Base-by-base conservation (phyloP, 2,888 invertebrate species). In the Acronicta leporina region DNA sequence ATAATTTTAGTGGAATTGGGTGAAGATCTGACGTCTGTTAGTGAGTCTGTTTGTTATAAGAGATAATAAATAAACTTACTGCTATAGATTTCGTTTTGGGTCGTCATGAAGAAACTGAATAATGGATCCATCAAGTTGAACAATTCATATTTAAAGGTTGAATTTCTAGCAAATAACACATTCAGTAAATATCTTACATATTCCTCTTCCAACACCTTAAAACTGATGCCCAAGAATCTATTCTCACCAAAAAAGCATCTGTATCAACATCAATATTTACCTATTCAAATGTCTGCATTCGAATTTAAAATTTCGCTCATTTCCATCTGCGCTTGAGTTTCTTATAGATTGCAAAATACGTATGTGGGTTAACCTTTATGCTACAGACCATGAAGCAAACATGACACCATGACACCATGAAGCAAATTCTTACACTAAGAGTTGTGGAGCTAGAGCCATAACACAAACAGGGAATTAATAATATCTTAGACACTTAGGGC, bases 211-310 rank as follows among this genome's bases (percentile, higher is more conserved):
- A 38, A 43, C 25, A 51, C 3, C 35, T 38, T 44, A 8, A 58
- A 38, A 33, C 15, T 27, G 27, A 25, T 41, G 49, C 56, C 54
- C 57, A 42, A 66, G 38, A 66, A 63, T 14, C 60, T 25, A 57
- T 70, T 65, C 57, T 44, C 58, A 49, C 53, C 53, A 64, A 69
- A 59, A 52, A 38, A 46, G 48, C 54, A 43, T 54, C 13, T 52
- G 55, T 60, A 53, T 42, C 57, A 35, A 59, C 61, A 64, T 75
- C 65, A 73, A 77, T 75, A 77, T 77, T 75, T 75, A 77, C 63
- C 10, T 68, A 77, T 77, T 77, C 73, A 75, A 70, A 77, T 75
- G 51, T 61, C 59, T 66, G 70, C 60, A 65, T 75, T 77, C 68
- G 65, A 70, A 77, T 66, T 77, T 77, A 63, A 75, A 77, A 77